Conservation (phyloP, 1,140 invertebrate genomes). For the Apocrypta bakeri region DNA sequence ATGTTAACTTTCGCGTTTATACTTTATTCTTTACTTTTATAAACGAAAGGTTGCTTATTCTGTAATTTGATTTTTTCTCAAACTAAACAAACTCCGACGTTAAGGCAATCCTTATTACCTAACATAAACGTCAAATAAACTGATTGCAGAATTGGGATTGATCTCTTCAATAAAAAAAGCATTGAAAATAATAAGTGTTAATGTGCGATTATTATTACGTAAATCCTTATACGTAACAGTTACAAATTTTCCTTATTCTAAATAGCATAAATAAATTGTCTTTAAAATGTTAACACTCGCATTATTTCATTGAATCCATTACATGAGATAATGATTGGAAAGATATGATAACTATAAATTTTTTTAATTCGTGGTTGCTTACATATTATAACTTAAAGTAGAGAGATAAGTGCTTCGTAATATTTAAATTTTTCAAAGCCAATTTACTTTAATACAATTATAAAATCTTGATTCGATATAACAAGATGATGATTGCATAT, state of each 20-base stretch:
- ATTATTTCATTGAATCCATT: background rate
- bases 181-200: too few relatives aligned
- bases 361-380: background rate
- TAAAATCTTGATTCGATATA: background rate
- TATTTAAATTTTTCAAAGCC: background rate
- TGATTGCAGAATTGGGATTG: too few relatives aligned
- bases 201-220: background rate
- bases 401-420: background rate
- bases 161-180: too few relatives aligned
- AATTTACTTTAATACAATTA: background rate
- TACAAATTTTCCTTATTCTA: background rate
- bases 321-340: too few relatives aligned
- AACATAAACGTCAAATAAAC: too few relatives aligned
- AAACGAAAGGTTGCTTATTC: too few relatives aligned
- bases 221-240: background rate
- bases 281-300: background rate
- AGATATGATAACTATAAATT: background rate
- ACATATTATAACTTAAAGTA: background rate
- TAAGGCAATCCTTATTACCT: too few relatives aligned
- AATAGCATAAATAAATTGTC: conserved; percentile 5
- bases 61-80: too few relatives aligned
- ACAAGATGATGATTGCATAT: background rate
- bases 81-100: too few relatives aligned
- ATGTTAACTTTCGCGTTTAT: too few relatives aligned
- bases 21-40: too few relatives aligned